Conservation (phyloP, 2,797 vertebrate species). For the Heteromormyrus szaboi region DNA sequence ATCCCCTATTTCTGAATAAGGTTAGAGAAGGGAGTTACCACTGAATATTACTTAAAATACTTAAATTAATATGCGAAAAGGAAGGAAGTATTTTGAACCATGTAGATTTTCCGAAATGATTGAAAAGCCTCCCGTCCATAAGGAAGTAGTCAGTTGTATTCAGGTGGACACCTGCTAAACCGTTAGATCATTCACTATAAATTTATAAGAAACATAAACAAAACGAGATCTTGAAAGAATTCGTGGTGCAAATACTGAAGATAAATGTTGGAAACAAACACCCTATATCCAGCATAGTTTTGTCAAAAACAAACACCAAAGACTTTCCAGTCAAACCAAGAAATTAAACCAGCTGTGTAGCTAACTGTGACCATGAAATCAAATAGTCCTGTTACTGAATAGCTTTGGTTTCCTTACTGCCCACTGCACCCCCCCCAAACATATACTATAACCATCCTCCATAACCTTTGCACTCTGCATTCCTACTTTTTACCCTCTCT, state of each 20-base stretch:
- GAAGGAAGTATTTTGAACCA: background rate
- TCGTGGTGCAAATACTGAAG: background rate
- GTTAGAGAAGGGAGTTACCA: background rate
- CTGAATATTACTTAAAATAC: background rate
- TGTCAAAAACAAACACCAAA: background rate
- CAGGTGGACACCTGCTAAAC: background rate
- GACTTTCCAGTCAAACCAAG: background rate
- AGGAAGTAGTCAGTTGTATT: background rate
- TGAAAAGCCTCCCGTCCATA: background rate
- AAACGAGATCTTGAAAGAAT: background rate
- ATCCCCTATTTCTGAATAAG: background rate
- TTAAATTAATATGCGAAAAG: background rate
- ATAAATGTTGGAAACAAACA: background rate
- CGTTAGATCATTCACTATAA: background rate
- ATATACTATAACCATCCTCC: background rate
- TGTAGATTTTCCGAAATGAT: background rate
- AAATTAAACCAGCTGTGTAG: background rate
- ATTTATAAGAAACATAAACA: background rate
- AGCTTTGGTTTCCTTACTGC: background rate
- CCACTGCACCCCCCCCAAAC: background rate
- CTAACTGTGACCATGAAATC: background rate
- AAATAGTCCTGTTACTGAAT: background rate
- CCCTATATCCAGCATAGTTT: background rate
- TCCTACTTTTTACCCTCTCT: background rate
- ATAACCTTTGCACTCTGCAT: background rate